Conservation (phyloP, 2,888 invertebrate species). For the Dermolepida albohirtum region DNA sequence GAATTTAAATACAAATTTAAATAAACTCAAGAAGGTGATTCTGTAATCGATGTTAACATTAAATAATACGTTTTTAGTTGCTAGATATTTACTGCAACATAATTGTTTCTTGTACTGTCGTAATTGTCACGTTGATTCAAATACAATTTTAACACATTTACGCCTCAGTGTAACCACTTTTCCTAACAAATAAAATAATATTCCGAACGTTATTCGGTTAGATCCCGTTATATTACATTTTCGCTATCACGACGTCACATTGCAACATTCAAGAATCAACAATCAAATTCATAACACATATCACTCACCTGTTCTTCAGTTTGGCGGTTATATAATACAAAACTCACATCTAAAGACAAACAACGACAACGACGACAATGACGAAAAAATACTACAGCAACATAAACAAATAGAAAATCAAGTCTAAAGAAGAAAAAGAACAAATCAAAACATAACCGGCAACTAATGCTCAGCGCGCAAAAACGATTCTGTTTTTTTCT, state of each 20-base stretch:
- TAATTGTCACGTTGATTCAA: not conserved
- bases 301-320: conserved; percentile 36
- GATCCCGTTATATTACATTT: conserved; percentile 29
- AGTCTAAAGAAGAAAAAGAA: not conserved
- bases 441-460: conserved; percentile 1
- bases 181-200: conserved; percentile 1
- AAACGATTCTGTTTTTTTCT: not conserved
- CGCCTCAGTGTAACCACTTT: not conserved
- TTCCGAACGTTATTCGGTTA: conserved; percentile 22
- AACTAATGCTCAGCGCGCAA: conserved; percentile 4
- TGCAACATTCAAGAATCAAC: not conserved
- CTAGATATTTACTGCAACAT: not conserved
- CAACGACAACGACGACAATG: no score
- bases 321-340: conserved; percentile 26
- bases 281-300: not conserved
- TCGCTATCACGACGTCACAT: conserved; percentile 3
- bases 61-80: not conserved
- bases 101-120: not conserved
- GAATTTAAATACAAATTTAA: no score
- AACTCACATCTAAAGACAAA: conserved; percentile 23
- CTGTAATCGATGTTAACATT: not conserved
- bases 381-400: not conserved
- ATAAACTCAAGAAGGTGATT: no score
- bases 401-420: not conserved
- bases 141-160: not conserved